Base-by-base conservation (phyloP, 2,113 vertebrate genomes). In the Donacobius atricapilla region DNA sequence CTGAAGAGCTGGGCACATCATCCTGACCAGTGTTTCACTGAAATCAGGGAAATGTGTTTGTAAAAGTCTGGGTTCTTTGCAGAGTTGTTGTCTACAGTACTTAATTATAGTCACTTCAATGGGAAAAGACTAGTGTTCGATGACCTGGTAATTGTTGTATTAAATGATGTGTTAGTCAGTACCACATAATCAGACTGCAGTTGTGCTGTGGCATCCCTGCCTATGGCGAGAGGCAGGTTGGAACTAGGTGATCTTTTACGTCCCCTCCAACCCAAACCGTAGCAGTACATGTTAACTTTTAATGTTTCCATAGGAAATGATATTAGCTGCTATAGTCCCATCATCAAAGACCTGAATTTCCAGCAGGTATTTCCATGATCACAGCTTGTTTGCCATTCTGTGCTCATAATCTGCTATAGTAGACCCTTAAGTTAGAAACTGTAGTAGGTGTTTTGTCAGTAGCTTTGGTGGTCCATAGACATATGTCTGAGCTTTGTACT, bases 141-240 rank as follows among this genome's bases (percentile, higher is more conserved):
- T 89, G 88, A 69, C 33, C 33, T 83, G 40, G 14, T 93, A 76
- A 73, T 50, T 82, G 51, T 48, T 71, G 4, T 60, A 60, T 71
- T 89, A 84, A 91, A 66, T 54, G 37, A 68, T 37, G 6, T 47
- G 40, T 93, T 90, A 44, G 25, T 72, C 45, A 50, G 40, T 35
- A 60, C 58, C 50, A 39, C 40, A 57, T 80, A 93, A 72, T 25
- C 31, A 88, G n/a, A 23, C 22, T 80, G 61, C 68, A 83, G 48
- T 35, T 44, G 27, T 33, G 7, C 44, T 68, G 56, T 42, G 40
- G 18, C 35, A 48, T 48, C 40, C 22, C 25, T 69, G 54, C 22
- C 30, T 54, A 3, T 61, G 63, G 8, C 5, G 0, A 0, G 3
- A 15, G 8, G 4, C 8, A 5, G 8, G 5, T 31, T 69, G 63